Conservation (phyloP, 2,797 vertebrate species). For the Microctenopoma steveboyesi region DNA sequence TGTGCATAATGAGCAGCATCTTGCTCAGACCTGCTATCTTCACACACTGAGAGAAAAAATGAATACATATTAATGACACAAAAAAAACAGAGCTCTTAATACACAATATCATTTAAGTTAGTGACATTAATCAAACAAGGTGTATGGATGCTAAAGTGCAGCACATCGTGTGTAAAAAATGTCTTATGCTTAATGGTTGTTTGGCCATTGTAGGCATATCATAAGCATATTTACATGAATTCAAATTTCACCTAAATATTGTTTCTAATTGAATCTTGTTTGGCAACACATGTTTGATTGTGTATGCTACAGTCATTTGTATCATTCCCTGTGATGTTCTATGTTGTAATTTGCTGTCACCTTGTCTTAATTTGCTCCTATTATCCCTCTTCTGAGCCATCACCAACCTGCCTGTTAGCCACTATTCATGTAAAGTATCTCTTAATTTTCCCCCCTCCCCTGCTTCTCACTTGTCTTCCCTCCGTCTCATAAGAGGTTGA, state of each 20-base stretch:
- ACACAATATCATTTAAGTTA: background rate
- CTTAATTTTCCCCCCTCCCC: slow-evolving; percentile 26
- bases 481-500: slow-evolving; percentile 7
- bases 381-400: slow-evolving; percentile 29
- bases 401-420: slow-evolving; percentile 33
- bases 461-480: slow-evolving; percentile 17
- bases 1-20: slow-evolving; percentile 46
- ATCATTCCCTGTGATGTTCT: slow-evolving; percentile 10
- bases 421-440: slow-evolving; percentile 15
- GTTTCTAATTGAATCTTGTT: slow-evolving; percentile 38
- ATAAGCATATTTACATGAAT: no score
- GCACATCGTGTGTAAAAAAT: no score
- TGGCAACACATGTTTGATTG: slow-evolving; percentile 34
- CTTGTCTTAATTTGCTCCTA: slow-evolving; percentile 50
- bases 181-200: no score
- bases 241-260: slow-evolving; percentile 18
- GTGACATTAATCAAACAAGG: background rate
- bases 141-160: background rate
- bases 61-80: background rate
- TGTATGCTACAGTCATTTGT: slow-evolving; percentile 16
- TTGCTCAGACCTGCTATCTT: slow-evolving; percentile 26
- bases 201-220: no score
- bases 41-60: slow-evolving; percentile 3
- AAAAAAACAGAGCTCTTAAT: background rate
- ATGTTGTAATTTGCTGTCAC: slow-evolving; percentile 50